Base-by-base conservation (phyloP, 2,113 vertebrate genomes). In the Chaetodon auriga region DNA sequence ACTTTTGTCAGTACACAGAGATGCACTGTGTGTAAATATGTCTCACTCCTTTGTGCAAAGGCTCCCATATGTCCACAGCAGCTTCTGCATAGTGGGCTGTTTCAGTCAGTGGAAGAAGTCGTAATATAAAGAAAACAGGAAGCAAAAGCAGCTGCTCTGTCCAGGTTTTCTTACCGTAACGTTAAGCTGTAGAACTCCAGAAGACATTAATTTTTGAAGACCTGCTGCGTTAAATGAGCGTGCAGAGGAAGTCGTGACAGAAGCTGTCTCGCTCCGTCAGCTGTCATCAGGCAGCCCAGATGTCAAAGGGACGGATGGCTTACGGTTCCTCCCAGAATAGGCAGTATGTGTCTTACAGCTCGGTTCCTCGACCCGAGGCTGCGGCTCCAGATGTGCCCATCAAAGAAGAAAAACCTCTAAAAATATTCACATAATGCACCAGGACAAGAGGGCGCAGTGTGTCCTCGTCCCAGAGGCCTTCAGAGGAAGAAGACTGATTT, bases 341-440 rank as follows among this genome's bases (percentile, higher is more conserved):
- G 61, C 43, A 54, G 53, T 55, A 62, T 60, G 10, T 23, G 46
- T 73, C 69, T 46, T 48, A 14, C 53, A 23, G 60, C 64, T n/a
- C 1, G 16, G 6, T 35, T 46, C 72, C 46, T 71, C 43, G 30
- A 60, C 80, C 36, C 1, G 16, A 65, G 80, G 83, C 61, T 75
- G 23, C 45, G 68, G 51, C 58, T 81, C 78, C 75, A 89, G 78
- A 83, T 84, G 81, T 80, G 60, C 18, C 54, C 54, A 21, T 46
- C 60, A 6, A 43, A 15, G 25, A 46, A 57, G 15, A 23, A 46
- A 46, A 41, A 25, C 21, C 55, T 62, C 61, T 78, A 68, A 65
- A 78, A 71, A 84, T 76, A 83, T 19, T 58, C 41, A 30, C 64
- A 15, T 49, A 30, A 15, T 43, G 2, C 13, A 12, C 3, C 49